These are phyloP conservation scores for Apostichopus japonicus DNA, from an alignment of 35 echinoderm and acorn worm genomes.

Conservation along the genomic window DNA sequence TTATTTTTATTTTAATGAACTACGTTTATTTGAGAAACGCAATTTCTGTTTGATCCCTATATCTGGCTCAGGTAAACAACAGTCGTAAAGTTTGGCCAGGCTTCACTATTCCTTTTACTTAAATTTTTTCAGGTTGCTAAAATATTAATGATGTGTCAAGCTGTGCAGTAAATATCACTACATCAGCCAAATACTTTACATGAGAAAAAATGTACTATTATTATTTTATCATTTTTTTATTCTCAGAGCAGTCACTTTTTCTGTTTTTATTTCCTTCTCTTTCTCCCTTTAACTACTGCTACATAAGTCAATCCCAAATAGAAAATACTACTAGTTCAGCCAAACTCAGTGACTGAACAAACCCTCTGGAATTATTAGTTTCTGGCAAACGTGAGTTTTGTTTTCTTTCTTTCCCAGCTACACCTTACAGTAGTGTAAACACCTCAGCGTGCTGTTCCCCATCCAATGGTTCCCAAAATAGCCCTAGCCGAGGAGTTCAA, in stretches of 20 bases:
- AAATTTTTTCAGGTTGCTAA: neutral
- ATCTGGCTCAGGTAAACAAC: too few relatives aligned
- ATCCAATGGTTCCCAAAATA: slow-evolving; percentile 50
- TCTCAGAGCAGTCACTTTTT: neutral
- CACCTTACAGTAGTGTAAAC: neutral
- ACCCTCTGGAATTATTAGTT: neutral
- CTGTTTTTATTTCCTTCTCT: too few relatives aligned
- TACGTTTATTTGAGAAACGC: too few relatives aligned
- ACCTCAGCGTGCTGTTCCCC: neutral
- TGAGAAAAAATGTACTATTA: neutral
- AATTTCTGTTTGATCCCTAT: too few relatives aligned
- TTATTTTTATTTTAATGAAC: too few relatives aligned
- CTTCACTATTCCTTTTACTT: too few relatives aligned
- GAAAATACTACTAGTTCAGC: too few relatives aligned
- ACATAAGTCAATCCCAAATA: too few relatives aligned
- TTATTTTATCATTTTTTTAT: neutral
- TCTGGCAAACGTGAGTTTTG: neutral
- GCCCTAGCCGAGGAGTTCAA: neutral
- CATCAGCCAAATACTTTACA: neutral
- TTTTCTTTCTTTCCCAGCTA: neutral
- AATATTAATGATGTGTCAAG: neutral
- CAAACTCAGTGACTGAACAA: too few relatives aligned
- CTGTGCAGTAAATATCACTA: neutral
- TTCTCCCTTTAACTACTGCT: too few relatives aligned
- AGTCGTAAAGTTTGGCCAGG: too few relatives aligned